A percentile compares a stretch with the other conserved stretches of the same genome.
phyloP scores from a whole-genome alignment of 2,888 invertebrate genomes.

The Scrobipalpa atriplicella region DNA sequence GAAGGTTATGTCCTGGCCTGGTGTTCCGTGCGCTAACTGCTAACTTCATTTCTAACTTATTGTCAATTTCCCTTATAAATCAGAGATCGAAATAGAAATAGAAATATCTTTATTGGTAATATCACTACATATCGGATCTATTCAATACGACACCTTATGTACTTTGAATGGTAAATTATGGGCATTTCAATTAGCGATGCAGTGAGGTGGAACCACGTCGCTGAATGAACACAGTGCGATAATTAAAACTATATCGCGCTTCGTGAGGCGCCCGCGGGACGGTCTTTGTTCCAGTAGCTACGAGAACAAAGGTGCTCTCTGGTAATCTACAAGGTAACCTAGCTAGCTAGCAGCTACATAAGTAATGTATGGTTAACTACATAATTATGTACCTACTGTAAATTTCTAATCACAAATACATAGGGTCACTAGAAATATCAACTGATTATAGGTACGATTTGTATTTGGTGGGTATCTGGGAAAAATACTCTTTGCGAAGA shows the following conservation, averaged over 20 bases:
- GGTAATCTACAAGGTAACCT: background rate
- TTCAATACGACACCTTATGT: no score
- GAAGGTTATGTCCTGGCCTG: no score
- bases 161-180: no score
- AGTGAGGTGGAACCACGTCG: background rate
- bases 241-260: background rate
- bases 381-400: background rate
- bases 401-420: background rate
- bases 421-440: background rate
- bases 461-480: no score
- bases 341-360: background rate
- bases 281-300: background rate
- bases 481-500: no score
- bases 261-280: conserved; percentile 1
- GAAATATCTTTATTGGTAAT: no score
- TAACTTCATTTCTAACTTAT: no score
- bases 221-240: conserved; percentile 3
- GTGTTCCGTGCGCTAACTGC: no score
- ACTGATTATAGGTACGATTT: no score
- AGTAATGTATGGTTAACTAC: background rate
- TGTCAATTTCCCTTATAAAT: no score
- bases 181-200: background rate
- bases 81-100: no score
- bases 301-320: background rate
- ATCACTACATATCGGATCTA: no score